Conservation (phyloP, 2,888 invertebrate genomes). For the Zaprionus bogoriensis region DNA sequence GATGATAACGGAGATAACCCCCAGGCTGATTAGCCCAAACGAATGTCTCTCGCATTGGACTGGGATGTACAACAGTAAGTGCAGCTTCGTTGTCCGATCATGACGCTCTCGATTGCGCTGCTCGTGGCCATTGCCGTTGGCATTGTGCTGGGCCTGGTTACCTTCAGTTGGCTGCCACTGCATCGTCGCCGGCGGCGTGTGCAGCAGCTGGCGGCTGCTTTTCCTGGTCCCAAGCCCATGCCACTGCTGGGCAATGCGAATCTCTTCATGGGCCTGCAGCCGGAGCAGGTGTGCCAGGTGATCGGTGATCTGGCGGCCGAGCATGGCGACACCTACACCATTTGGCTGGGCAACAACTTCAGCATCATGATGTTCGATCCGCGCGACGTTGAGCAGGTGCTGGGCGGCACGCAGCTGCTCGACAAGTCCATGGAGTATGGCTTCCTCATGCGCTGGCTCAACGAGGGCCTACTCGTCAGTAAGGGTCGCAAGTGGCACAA, state of each 20-base stretch:
- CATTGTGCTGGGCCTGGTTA: conserved; percentile 18
- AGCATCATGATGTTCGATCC: conserved; percentile 54
- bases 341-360: conserved; percentile 52
- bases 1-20: conserved; percentile 24
- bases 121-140: conserved; percentile 6
- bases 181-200: conserved; percentile 26
- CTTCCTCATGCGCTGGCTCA: conserved; percentile 83
- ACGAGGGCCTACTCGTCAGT: conserved; percentile 85
- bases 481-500: conserved; percentile 82
- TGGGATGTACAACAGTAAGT: background rate
- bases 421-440: conserved; percentile 85
- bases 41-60: too few relatives aligned
- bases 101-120: conserved; percentile 13
- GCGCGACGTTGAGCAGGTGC: conserved; percentile 69
- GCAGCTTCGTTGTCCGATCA: background rate
- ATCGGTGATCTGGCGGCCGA: conserved; percentile 30
- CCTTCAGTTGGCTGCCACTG: conserved; percentile 15
- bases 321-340: conserved; percentile 46
- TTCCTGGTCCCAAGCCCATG: conserved; percentile 79
- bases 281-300: conserved; percentile 30
- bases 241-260: conserved; percentile 84
- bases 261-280: conserved; percentile 53
- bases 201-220: conserved; percentile 36
- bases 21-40: too few relatives aligned
- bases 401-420: conserved; percentile 76